Base-by-base conservation (phyloP, 2,888 invertebrate species). In the Anoplius nigerrimus region DNA sequence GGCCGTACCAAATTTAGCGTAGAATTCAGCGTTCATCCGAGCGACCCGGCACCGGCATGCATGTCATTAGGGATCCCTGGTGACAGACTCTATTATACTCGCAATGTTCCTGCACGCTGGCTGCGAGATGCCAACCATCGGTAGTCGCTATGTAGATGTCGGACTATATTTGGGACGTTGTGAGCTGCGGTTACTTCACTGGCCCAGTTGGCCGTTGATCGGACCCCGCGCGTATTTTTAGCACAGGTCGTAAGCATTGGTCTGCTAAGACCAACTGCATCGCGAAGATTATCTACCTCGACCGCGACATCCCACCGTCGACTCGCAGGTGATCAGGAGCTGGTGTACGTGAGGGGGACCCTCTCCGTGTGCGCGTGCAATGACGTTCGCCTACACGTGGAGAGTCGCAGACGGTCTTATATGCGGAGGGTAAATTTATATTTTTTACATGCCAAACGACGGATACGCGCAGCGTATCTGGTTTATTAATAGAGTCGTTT, bases 131-230 rank as follows among this genome's bases (percentile, higher is more conserved):
- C 78, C 79, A 79, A 74, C 66, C 76, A 67, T 73, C 72, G 72
- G 66, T 65, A 70, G 71, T 59, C 62, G 63, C 69, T 74, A 73
- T 72, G 80, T 75, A 82, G 82, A 83, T 83, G 84, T 82, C 77
- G 70, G 75, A 83, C 84, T 84, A 84, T 84, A 84, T 84, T 84
- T 83, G 83, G 80, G 83, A 82, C 82, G 80, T 84, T 82, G 82
- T 18, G 48, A 81, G 80, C 80, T 75, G 70, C 74, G 73, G 71
- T 77, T 82, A 78, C 81, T 83, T 79, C 79, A 80, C 81, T 84
- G 85, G 83, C 84, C 84, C 82, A 84, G 81, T 85, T 85, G 84
- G 85, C 85, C 74, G 74, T 77, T 79, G 78, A 83, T 82, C 79
- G 77, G 74, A 78, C 72, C 72, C 72, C 68, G 62, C 76, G 58